Percentiles rank a stretch among this genome's conserved stretches.
Conservation (phyloP, 2,797 vertebrate genomes). For the Remorina albescens region DNA sequence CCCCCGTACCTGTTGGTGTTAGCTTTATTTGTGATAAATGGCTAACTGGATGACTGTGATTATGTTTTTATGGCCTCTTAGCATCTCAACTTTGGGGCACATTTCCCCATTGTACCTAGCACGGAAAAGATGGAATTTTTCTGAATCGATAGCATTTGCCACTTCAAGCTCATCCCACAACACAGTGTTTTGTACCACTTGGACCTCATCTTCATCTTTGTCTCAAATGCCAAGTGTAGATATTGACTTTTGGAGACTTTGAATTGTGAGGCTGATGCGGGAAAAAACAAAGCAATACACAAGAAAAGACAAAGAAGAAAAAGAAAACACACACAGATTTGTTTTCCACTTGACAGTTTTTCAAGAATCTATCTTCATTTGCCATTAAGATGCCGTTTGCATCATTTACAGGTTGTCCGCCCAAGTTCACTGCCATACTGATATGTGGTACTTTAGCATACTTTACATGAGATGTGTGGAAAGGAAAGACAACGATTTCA, state of each 20-base stretch:
- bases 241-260: conserved; percentile 77
- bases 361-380: conserved; percentile 48
- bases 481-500: conserved; percentile 44
- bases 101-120: conserved; percentile 25
- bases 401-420: conserved; percentile 43
- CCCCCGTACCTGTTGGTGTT: conserved; percentile 54
- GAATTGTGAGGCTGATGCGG: conserved; percentile 57
- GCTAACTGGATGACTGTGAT: conserved; percentile 43
- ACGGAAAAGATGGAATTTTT: conserved; percentile 47
- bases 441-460: conserved; percentile 40
- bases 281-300: conserved; percentile 1
- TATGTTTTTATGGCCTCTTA: conserved; percentile 60
- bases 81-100: conserved; percentile 49
- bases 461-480: conserved; percentile 25
- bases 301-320: conserved; percentile 15
- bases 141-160: conserved; percentile 59
- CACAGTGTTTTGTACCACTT: conserved; percentile 49
- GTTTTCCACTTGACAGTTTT: conserved; percentile 65
- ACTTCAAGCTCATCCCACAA: conserved; percentile 49
- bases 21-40: conserved; percentile 61
- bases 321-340: conserved; percentile 60
- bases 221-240: conserved; percentile 66
- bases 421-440: conserved; percentile 47
- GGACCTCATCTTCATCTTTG: conserved; percentile 73
- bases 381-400: conserved; percentile 48